Evolutionary conservation across 2,113 vertebrate species (phyloP).

Genomic region (Centropristis striata): DNA sequence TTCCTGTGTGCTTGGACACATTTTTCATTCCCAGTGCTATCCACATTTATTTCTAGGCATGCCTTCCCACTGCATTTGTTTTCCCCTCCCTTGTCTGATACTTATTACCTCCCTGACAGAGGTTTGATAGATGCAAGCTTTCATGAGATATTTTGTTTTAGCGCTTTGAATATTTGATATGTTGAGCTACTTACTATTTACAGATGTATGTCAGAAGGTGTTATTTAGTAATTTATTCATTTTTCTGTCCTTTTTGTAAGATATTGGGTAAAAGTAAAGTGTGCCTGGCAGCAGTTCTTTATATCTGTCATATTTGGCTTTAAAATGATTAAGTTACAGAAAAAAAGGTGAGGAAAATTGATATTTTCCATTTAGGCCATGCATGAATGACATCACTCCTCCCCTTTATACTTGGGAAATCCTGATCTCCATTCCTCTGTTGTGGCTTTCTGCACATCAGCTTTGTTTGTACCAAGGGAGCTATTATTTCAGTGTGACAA

Average conservation of each 20-base stretch:
- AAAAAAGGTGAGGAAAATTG: neutral
- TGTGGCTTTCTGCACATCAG: neutral
- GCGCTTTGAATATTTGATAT: neutral
- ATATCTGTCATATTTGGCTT: neutral
- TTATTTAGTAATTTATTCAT: neutral
- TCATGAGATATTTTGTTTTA: neutral
- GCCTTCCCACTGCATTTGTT: neutral
- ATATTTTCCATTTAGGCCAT: slow-evolving; percentile 6
- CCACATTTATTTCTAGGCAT: neutral
- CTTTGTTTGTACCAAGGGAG: neutral
- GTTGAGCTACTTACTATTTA: neutral
- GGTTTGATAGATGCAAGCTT: neutral
- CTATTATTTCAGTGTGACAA: neutral
- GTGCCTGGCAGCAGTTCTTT: neutral
- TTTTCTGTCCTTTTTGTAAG: neutral
- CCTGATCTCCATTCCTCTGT: neutral
- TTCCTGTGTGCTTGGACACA: neutral
- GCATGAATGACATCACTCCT: neutral
- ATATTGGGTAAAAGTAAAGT: neutral
- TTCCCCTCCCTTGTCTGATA: neutral
- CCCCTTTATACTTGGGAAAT: slow-evolving; percentile 15
- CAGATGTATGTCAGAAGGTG: neutral
- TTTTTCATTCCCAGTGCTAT: neutral
- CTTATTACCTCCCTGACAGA: neutral
- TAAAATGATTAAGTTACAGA: neutral